Evolutionary conservation across 2,113 vertebrate genomes (phyloP), one percentile per base, ranked within the genome.

Genomic region (Perca flavescens): DNA sequence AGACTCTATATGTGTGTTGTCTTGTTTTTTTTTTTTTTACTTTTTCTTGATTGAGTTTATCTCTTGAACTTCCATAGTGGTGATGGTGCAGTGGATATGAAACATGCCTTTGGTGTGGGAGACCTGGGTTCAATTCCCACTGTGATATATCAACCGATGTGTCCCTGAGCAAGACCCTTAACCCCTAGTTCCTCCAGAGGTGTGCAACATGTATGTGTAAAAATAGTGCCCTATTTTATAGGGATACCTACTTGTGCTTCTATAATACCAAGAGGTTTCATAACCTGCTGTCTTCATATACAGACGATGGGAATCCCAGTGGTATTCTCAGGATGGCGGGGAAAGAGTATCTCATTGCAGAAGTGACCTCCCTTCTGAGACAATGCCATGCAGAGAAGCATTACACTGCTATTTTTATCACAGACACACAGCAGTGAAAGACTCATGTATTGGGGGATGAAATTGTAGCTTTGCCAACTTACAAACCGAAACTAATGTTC

Each of bases 401-500:
- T 63, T 15, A 40, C 19, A 36, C 17, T 49, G 80, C 89, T 91
- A 92, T 91, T 91, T 91, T 79, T 86, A 92, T 61, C 83, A 61
- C 67, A 36, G 66, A 61, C 40, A 15, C 4, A 53, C 72, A 60
- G 53, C 78, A 71, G 31, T 60, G 22, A 62, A 2, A 60, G 52
- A 60, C 60, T 58, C 43, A 31, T 53, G 17, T 72, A 34, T 22
- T 3, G 5, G 43, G 43, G 10, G 3, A 46, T 19, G 25, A 52
- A 28, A 62, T 6, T 53, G 2, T 21, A 68, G n/a, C 31, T 50
- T 46, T 71, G 49, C 61, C 8, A 75, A 19, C 16, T 28, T 63
- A 7, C 8, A 61, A 22, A 43, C 71, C 53, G 19, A 57, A 56
- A 36, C 9, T 31, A 31, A 19, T 70, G 22, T 65, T 31, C 28